Conservation (phyloP, 1,140 invertebrate genomes). For the Triops cancriformis region DNA sequence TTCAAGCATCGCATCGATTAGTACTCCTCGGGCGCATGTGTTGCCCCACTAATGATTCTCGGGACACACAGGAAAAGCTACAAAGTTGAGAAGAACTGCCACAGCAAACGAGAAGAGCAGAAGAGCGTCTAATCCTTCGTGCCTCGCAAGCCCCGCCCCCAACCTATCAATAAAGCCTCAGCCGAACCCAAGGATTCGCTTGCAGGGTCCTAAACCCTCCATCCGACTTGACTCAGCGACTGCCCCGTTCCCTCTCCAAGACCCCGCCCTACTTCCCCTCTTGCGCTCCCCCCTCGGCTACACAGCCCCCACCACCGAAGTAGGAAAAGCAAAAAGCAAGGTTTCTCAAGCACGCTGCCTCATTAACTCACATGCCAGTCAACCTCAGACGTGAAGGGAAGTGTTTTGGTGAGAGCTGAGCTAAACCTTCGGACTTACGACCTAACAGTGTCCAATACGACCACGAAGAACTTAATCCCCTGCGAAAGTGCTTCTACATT, state of each 20-base stretch:
- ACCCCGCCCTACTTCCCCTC: neutral
- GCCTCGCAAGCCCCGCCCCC: neutral
- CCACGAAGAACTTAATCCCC: no score
- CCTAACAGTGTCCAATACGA: no score
- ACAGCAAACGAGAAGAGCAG: constrained; percentile 7
- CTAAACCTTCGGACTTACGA: no score
- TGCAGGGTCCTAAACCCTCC: neutral
- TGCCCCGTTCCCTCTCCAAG: neutral
- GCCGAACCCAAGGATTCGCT: neutral
- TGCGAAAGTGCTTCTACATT: no score
- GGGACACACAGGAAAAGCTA: neutral
- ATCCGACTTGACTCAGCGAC: neutral
- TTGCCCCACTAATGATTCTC: constrained; percentile 2
- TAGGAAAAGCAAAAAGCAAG: neutral
- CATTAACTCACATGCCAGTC: constrained; percentile 13
- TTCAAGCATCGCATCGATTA: neutral
- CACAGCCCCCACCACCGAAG: neutral
- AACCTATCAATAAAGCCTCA: neutral
- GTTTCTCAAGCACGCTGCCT: constrained; percentile 4
- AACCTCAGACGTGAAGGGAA: neutral
- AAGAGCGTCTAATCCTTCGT: neutral
- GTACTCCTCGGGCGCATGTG: constrained; percentile 3
- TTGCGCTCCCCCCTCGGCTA: neutral
- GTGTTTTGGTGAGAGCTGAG: neutral
- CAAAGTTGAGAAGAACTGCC: neutral